Evolutionary conservation across 2,113 vertebrate species (phyloP), one percentile per base, ranked within the genome.

Genomic region (Ptyas mucosa): DNA sequence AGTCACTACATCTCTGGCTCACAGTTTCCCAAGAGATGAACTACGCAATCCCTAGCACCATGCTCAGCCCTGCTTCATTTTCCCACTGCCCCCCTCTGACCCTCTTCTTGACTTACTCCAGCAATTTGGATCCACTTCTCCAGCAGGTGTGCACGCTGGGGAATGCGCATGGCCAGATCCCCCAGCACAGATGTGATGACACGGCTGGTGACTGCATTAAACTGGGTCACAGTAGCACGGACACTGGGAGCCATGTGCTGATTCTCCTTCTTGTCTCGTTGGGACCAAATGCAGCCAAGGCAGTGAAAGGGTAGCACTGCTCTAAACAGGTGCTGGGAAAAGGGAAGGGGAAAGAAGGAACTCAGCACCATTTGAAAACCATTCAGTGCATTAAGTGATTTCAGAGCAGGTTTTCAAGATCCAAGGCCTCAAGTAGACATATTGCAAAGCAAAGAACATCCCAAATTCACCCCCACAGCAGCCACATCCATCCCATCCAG

Each of bases 231-330:
- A 3, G 99, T 99, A 96, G 99, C 98, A 11, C 98, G 97, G 93
- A 98, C 98, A 0, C 98, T 98, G 39, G 98, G 97, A 5, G 98
- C 98, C 91, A 97, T 95, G 93, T 98, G 96, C 1, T 95, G 93
- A n/a, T 98, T 97, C 86, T 98, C 98, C 0, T 98, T 98, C 94
- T 98, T 98, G 95, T 98, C 98, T 18, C 99, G 96, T 91, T 99
- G 98, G 0, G 99, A 99, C 99, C 99, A 99, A 75, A 99, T 96
- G 0, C 98, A 98, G 92, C 98, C 98, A 95, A 99, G 96, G 96
- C 99, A 99, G 91, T 99, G 98, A 93, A 98, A 98, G 1, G 98
- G 97, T 0, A 97, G 96, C 93, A 99, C 98, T 87, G 95, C 97
- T 4, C 94, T 95, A 89, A 99, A 99, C 18, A 99, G 97, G 49